These are phyloP conservation scores for Bradysia coprophila DNA, from an alignment of 1,140 invertebrate species.

Conservation along the genomic window DNA sequence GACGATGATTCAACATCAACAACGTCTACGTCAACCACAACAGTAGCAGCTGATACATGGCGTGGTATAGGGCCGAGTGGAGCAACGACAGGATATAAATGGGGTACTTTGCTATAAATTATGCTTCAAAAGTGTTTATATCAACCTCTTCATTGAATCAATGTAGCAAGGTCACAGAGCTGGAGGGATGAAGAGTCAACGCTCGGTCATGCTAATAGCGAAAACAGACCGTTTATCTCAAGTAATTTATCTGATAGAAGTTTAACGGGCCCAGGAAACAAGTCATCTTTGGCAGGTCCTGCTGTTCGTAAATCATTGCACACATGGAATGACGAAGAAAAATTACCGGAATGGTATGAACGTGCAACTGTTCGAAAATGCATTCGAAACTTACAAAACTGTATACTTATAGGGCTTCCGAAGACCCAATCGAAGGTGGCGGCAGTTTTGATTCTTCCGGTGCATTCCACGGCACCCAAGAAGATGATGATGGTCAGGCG, in stretches of 20 bases:
- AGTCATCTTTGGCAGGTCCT: not conserved
- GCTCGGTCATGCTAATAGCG: no score
- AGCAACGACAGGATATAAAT: no score
- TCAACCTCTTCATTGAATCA: not conserved
- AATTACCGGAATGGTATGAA: slow-evolving; percentile 45
- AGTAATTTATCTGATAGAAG: no score
- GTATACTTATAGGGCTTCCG: slow-evolving; percentile 35
- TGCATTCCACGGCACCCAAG: slow-evolving; percentile 55
- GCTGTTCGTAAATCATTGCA: not conserved
- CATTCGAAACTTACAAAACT: no score
- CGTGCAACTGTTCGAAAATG: no score
- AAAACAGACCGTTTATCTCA: no score
- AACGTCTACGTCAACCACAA: not conserved
- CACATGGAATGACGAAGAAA: slow-evolving; percentile 34
- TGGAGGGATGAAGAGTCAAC: no score
- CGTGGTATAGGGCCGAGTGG: no score
- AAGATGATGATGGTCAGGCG: slow-evolving; percentile 30
- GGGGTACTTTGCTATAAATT: no score
- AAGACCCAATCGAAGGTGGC: slow-evolving; percentile 53
- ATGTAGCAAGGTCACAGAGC: no score
- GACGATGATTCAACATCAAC: slow-evolving; percentile 21
- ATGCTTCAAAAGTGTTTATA: no score
- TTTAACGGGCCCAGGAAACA: not conserved
- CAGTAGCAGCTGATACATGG: not conserved
- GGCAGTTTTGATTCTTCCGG: slow-evolving; percentile 75